These are phyloP conservation scores for Anguilla obscura DNA, from an alignment of 2,797 vertebrate species.

Conservation along the genomic window DNA sequence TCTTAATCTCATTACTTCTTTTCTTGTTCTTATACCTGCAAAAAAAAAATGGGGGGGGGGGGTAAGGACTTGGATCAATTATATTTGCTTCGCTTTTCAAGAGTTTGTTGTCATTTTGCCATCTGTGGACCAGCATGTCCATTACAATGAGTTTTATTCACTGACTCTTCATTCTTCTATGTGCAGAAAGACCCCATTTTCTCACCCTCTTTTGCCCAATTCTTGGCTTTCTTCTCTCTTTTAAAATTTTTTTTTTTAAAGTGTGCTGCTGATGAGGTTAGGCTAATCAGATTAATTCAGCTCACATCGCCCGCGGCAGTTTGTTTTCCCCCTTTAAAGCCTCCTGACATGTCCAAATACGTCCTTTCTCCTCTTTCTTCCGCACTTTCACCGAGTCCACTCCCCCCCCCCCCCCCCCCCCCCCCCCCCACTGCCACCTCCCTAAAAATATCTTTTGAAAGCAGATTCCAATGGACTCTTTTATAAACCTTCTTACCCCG, in stretches of 20 bases:
- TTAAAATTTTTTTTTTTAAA: slow-evolving; percentile 66
- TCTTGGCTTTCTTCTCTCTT: slow-evolving; percentile 80
- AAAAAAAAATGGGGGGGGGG: slow-evolving; percentile 24
- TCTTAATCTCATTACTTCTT: slow-evolving; percentile 74
- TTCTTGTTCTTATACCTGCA: slow-evolving; percentile 76
- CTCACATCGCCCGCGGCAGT: slow-evolving; percentile 83
- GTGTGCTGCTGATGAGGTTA: slow-evolving; percentile 88
- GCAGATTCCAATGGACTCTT: slow-evolving; percentile 76
- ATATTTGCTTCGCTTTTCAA: slow-evolving; percentile 66
- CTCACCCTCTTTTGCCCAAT: slow-evolving; percentile 71
- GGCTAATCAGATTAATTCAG: slow-evolving; percentile 96
- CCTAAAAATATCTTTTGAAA: slow-evolving; percentile 77
- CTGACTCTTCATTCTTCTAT: slow-evolving; percentile 69
- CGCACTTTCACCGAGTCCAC: slow-evolving; percentile 79
- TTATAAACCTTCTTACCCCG: slow-evolving; percentile 76
- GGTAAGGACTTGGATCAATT: slow-evolving; percentile 40
- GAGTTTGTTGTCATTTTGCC: slow-evolving; percentile 84
- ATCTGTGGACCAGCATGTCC: slow-evolving; percentile 83
- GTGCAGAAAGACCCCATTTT: slow-evolving; percentile 69
- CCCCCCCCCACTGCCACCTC: no score
- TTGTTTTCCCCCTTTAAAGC: slow-evolving; percentile 86
- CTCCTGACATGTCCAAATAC: slow-evolving; percentile 83
- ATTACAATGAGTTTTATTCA: slow-evolving; percentile 81
- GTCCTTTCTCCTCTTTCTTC: slow-evolving; percentile 74
- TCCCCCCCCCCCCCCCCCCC: slow-evolving; percentile 47